These are phyloP conservation scores for Torymus aiolomorphi DNA, from an alignment of 2,888 invertebrate genomes.

Conservation along the genomic window DNA sequence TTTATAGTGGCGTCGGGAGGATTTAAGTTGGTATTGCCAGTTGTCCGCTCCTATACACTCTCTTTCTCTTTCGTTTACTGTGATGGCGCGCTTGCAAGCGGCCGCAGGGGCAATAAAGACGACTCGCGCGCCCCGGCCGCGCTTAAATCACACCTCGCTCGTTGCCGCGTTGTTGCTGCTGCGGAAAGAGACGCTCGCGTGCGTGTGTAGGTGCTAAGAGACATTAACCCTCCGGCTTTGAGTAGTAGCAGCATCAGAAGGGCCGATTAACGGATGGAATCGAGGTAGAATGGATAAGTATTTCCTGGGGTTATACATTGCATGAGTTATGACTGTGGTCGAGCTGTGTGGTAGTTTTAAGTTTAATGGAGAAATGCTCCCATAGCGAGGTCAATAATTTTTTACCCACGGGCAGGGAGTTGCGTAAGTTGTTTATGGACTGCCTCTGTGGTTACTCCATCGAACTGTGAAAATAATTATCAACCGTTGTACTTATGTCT, in stretches of 20 bases:
- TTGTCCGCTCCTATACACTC: background rate
- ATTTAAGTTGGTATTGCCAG: conserved; percentile 49
- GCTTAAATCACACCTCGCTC: conserved; percentile 45
- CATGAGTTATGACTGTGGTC: too few species aligned
- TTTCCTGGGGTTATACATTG: too few species aligned
- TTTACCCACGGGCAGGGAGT: too few species aligned
- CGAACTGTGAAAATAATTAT: too few species aligned
- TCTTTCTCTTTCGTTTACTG: conserved; percentile 9
- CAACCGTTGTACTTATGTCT: too few species aligned
- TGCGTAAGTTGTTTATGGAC: too few species aligned
- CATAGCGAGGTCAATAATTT: too few species aligned
- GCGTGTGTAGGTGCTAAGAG: background rate
- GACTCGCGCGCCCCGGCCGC: conserved; percentile 21
- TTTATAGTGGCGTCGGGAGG: conserved; percentile 45
- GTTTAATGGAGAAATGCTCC: too few species aligned
- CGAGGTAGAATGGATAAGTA: background rate
- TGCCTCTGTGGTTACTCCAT: too few species aligned
- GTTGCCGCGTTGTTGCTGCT: background rate
- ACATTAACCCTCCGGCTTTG: background rate
- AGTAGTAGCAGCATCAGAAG: background rate
- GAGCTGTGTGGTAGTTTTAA: too few species aligned
- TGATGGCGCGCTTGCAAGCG: background rate
- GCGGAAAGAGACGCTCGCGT: background rate
- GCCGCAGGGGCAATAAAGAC: conserved; percentile 30
- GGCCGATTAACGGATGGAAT: conserved; percentile 34